Base-by-base conservation (phyloP, 2,797 vertebrate species). In the Euthynnus affinis region DNA sequence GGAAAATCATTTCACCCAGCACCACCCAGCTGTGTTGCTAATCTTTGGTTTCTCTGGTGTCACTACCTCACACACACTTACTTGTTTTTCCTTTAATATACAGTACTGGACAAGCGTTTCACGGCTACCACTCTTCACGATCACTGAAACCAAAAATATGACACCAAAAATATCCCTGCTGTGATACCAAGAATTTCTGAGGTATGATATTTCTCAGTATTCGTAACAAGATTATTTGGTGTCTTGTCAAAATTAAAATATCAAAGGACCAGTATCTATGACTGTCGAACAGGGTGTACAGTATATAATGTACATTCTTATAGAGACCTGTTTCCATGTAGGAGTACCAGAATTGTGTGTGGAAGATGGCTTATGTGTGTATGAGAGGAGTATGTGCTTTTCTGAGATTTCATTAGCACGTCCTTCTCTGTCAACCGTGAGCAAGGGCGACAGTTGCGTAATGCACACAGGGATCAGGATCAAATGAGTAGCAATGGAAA, bases 351-450 rank as follows among this genome's bases (percentile, higher is more conserved):
- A 44, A 17, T 12, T n/a, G 3, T 69, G 42, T 65, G 46, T 61
- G 58, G 27, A 25, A 5, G 57, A 59, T 4, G 40, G 58, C 57
- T 34, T 52, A 51, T 53, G 37, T 37, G n/a, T 18, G 65, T 65
- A 32, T 55, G 34, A 29, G 58, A 34, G 60, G 58, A 72, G 72
- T 73, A 53, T 12, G 17, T 67, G 25, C 29, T 46, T 29, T 48
- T 53, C 46, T 53, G 60, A 58, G 72, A 81, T 72, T 82, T 83
- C 62, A 88, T 86, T 80, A 83, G 64, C 82, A 80, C 32, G 22
- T 63, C 49, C 40, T 52, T 68, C 29, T 67, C 55, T 34, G 32
- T 63, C 56, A 29, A 14, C 49, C 3, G 5, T 14, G 61, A 62
- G 53, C 14, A 2, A 67, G 25, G 14, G 67, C 9, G 4, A 71